These are phyloP conservation scores for Sminthurides aquaticus DNA, from an alignment of 2,888 invertebrate species.

Conservation along the genomic window DNA sequence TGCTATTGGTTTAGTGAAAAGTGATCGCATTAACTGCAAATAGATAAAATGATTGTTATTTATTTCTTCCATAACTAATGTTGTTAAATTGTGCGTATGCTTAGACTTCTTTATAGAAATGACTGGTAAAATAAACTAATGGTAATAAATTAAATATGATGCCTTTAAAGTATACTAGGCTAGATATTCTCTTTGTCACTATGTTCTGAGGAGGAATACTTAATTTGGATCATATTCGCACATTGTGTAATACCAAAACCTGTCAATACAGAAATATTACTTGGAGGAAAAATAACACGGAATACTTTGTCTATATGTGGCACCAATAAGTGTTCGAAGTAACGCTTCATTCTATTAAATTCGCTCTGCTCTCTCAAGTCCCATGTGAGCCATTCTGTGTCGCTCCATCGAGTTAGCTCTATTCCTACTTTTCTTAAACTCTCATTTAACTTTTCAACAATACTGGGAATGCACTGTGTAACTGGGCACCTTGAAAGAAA, in stretches of 20 bases:
- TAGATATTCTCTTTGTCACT: too few relatives aligned
- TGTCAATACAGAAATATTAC: slow-evolving; percentile 31
- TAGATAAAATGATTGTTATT: neutral
- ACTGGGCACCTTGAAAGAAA: slow-evolving; percentile 37
- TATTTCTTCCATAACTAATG: neutral
- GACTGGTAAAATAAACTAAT: too few relatives aligned
- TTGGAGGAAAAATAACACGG: slow-evolving; percentile 35
- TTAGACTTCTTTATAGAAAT: too few relatives aligned
- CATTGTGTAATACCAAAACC: slow-evolving; percentile 36
- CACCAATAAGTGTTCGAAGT: slow-evolving; percentile 39
- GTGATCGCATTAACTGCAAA: neutral
- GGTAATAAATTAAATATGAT: too few relatives aligned
- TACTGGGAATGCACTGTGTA: slow-evolving; percentile 26
- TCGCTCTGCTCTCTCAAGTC: slow-evolving; percentile 38
- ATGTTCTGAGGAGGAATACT: slow-evolving; percentile 27
- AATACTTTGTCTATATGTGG: slow-evolving; percentile 41
- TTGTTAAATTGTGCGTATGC: too few relatives aligned
- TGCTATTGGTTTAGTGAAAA: too few relatives aligned
- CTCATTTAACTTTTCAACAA: slow-evolving; percentile 31
- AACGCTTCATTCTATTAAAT: slow-evolving; percentile 38
- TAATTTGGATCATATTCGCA: slow-evolving; percentile 36
- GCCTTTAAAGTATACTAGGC: too few relatives aligned
- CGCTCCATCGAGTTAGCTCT: slow-evolving; percentile 39
- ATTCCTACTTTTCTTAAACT: slow-evolving; percentile 35
- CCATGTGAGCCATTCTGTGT: slow-evolving; percentile 40